Evolutionary conservation across 2,797 vertebrate species (phyloP).

Genomic region (Pangasius larnaudii): DNA sequence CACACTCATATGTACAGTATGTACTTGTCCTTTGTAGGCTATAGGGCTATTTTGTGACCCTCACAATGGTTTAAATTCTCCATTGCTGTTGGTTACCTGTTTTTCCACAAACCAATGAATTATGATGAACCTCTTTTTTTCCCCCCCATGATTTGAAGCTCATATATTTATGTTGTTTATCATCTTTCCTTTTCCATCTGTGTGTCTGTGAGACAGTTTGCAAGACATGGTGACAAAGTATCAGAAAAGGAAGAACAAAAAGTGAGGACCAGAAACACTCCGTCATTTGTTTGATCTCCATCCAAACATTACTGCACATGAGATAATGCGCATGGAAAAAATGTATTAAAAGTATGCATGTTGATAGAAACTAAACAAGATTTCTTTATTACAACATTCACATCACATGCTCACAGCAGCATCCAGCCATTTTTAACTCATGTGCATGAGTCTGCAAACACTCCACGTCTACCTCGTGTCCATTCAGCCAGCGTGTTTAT

Average conservation of each 20-base stretch:
- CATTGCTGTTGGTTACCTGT: background rate
- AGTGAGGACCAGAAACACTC: constrained; percentile 83
- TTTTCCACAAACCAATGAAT: background rate
- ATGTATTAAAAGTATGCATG: background rate
- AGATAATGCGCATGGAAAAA: background rate
- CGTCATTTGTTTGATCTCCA: constrained; percentile 50
- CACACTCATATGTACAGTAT: constrained; percentile 47
- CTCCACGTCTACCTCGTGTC: background rate
- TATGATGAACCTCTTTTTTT: background rate
- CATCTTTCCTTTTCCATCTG: constrained; percentile 49
- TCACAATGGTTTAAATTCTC: background rate
- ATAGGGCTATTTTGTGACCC: background rate
- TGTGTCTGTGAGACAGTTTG: constrained; percentile 79
- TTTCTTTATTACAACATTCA: background rate
- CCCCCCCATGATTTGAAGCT: background rate
- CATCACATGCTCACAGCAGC: background rate
- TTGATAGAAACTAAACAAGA: background rate
- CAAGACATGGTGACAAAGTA: constrained; percentile 99
- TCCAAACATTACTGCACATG: background rate
- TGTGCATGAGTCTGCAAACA: constrained; percentile 19
- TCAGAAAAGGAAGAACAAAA: constrained; percentile 99
- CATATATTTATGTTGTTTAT: constrained; percentile 2
- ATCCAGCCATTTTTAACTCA: background rate
- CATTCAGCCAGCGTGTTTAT: background rate
- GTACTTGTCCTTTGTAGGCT: background rate